A percentile compares a stretch with the other conserved stretches of the same genome.
Conservation (phyloP, 2,888 invertebrate species). For the Candidula unifasciata region DNA sequence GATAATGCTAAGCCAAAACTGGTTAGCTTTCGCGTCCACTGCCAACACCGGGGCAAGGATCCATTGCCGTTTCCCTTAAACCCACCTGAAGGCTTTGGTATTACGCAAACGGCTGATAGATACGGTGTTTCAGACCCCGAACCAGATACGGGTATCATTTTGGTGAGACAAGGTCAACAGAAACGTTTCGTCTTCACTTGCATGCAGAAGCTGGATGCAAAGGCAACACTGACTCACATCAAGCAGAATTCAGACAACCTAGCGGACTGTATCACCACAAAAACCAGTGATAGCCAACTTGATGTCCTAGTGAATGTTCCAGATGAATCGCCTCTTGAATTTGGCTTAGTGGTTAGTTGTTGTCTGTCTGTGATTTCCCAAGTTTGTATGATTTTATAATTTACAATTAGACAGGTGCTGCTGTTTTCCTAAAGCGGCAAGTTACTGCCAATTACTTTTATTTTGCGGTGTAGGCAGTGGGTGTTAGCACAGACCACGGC, state of each 20-base stretch:
- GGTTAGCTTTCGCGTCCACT: slow-evolving; percentile 68
- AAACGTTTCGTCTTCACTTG: slow-evolving; percentile 57
- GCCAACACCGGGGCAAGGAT: slow-evolving; percentile 55
- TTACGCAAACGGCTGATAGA: slow-evolving; percentile 57
- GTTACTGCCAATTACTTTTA: too few species aligned
- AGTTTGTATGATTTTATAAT: too few species aligned
- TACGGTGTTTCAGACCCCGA: slow-evolving; percentile 63
- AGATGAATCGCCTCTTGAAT: slow-evolving; percentile 63
- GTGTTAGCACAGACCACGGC: too few species aligned
- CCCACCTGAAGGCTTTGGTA: slow-evolving; percentile 66
- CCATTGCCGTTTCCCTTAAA: slow-evolving; percentile 64
- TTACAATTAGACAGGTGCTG: too few species aligned
- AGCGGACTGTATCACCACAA: slow-evolving; percentile 25
- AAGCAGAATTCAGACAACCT: slow-evolving; percentile 32
- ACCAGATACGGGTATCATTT: slow-evolving; percentile 57
- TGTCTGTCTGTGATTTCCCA: too few species aligned
- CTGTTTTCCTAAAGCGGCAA: too few species aligned
- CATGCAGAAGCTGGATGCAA: slow-evolving; percentile 50
- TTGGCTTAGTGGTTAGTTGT: slow-evolving; percentile 63
- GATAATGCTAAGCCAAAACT: slow-evolving; percentile 52
- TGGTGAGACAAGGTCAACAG: slow-evolving; percentile 47
- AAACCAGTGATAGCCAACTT: slow-evolving; percentile 23
- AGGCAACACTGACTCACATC: slow-evolving; percentile 56
- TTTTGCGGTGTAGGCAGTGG: too few species aligned
- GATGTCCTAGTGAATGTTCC: slow-evolving; percentile 52